These are phyloP conservation scores for Rhinolophus sinicus DNA, from an alignment of 2,113 vertebrate species.

Conservation along the genomic window DNA sequence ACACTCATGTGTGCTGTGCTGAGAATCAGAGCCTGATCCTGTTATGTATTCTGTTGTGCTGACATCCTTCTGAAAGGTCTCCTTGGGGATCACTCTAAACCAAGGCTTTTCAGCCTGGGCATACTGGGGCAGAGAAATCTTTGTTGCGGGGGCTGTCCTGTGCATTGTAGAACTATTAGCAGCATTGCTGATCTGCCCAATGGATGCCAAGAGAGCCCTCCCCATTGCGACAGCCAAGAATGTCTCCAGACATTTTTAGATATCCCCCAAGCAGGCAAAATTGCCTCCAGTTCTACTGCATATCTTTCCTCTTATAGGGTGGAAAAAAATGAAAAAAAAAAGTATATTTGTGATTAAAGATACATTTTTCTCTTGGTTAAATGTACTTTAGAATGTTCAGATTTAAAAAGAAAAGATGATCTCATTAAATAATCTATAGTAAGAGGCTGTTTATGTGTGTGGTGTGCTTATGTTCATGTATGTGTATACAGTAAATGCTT, in stretches of 20 bases:
- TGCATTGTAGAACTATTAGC: neutral
- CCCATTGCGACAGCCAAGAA: neutral
- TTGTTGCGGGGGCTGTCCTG: neutral
- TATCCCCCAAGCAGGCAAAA: neutral
- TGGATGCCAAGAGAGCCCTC: neutral
- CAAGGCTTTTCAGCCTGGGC: neutral
- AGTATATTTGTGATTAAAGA: neutral
- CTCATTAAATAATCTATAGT: neutral
- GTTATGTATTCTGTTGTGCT: neutral
- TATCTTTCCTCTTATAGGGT: neutral
- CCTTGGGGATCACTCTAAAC: neutral
- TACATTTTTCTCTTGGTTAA: neutral
- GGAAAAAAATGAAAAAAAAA: neutral
- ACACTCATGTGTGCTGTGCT: neutral
- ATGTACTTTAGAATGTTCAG: neutral
- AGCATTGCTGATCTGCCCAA: neutral
- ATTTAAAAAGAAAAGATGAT: neutral
- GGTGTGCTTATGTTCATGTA: neutral
- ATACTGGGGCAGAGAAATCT: neutral
- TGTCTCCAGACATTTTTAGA: neutral
- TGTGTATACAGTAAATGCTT: neutral
- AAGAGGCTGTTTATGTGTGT: neutral
- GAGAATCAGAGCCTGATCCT: neutral
- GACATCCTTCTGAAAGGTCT: neutral
- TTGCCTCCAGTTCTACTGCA: neutral